A percentile compares a stretch with the other conserved stretches of the same genome.
Evolutionary conservation across 2,797 vertebrate species (phyloP).

Genomic region (Sebastes steindachneri): DNA sequence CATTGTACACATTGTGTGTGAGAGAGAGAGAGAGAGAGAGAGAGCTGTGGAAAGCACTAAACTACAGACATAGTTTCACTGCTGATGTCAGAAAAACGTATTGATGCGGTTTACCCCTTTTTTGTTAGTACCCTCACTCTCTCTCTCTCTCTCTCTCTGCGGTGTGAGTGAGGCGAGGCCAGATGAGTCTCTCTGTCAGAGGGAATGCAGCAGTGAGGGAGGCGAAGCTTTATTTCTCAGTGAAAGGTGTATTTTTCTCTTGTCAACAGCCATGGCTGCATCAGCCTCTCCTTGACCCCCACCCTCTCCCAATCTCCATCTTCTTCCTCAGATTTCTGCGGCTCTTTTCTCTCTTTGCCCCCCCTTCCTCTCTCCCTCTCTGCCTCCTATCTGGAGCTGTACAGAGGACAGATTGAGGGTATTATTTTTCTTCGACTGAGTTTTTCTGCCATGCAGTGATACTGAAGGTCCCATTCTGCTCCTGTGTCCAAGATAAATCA

Average conservation of each 20-base stretch:
- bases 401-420: constrained; percentile 76
- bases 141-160: constrained; percentile 19
- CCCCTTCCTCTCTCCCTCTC: not conserved
- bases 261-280: constrained; percentile 79
- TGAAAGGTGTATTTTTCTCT: constrained; percentile 81
- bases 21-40: not conserved
- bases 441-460: constrained; percentile 67
- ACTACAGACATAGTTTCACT: constrained; percentile 61
- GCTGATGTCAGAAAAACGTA: constrained; percentile 51
- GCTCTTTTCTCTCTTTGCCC: constrained; percentile 32
- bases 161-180: constrained; percentile 53
- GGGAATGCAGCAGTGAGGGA: constrained; percentile 70
- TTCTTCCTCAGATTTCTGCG: constrained; percentile 52
- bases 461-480: constrained; percentile 74
- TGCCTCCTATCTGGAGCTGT: constrained; percentile 62
- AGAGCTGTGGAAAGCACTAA: constrained; percentile 38
- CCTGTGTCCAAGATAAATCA: constrained; percentile 77
- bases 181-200: constrained; percentile 73
- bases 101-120: constrained; percentile 35
- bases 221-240: constrained; percentile 75
- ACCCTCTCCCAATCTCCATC: constrained; percentile 44
- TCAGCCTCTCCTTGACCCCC: constrained; percentile 74
- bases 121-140: not conserved
- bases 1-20: not conserved
- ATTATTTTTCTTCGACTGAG: constrained; percentile 70